Conservation (phyloP, 2,888 invertebrate species). For the Pterobdella sp. region DNA sequence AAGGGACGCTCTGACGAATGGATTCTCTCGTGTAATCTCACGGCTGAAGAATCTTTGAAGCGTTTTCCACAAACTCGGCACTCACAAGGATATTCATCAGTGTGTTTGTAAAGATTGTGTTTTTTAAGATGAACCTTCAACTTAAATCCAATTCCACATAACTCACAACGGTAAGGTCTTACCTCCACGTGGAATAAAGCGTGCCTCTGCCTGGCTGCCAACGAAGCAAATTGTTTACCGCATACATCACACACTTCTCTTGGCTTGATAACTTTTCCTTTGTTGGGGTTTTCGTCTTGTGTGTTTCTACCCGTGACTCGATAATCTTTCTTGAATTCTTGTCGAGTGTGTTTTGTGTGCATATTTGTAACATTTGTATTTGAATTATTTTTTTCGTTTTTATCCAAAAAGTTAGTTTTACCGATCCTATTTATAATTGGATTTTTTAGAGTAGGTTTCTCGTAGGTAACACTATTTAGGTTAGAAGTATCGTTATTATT, state of each 20-base stretch:
- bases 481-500: neutral
- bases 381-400: neutral
- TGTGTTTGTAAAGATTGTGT: slow-evolving; percentile 40
- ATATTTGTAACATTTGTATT: neutral
- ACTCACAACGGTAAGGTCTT: slow-evolving; percentile 35
- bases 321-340: slow-evolving; percentile 14
- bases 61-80: slow-evolving; percentile 38
- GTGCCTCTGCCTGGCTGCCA: slow-evolving; percentile 36
- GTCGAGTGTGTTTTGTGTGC: no score
- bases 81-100: slow-evolving; percentile 38
- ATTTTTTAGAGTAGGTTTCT: no score
- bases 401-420: neutral
- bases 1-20: slow-evolving; percentile 38
- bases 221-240: slow-evolving; percentile 35
- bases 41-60: slow-evolving; percentile 39
- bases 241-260: slow-evolving; percentile 47
- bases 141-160: slow-evolving; percentile 39
- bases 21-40: slow-evolving; percentile 38
- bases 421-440: neutral
- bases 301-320: neutral
- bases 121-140: slow-evolving; percentile 39
- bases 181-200: slow-evolving; percentile 35
- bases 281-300: slow-evolving; percentile 80
- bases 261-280: slow-evolving; percentile 61
- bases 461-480: neutral